These are phyloP conservation scores for Pipistrellus nathusii DNA, from an alignment of 2,797 vertebrate genomes.

Conservation along the genomic window DNA sequence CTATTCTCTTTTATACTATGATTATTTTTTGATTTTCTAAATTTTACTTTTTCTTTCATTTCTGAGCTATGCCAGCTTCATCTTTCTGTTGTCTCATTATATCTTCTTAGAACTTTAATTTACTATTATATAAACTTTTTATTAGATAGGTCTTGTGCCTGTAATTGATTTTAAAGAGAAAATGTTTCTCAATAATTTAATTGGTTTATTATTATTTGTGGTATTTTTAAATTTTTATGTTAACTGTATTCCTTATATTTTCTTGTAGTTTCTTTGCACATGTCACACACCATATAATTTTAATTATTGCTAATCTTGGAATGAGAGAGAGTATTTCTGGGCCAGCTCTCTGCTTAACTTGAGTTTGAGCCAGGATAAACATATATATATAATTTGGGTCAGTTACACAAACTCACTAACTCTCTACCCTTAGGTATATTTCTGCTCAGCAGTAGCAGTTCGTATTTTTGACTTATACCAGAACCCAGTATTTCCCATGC, in stretches of 20 bases:
- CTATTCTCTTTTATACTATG: neutral
- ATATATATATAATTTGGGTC: neutral
- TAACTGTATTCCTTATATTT: neutral
- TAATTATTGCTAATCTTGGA: neutral
- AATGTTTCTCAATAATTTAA: neutral
- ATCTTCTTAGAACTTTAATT: neutral
- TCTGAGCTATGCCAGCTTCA: neutral
- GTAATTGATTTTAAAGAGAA: neutral
- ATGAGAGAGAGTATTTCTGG: neutral
- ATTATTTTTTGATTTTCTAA: neutral
- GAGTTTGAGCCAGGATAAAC: neutral
- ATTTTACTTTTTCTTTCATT: conserved; percentile 3
- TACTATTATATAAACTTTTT: neutral
- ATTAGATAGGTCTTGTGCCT: neutral
- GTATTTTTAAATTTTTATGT: neutral
- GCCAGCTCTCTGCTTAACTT: neutral
- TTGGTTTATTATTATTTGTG: neutral
- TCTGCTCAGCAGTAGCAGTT: neutral
- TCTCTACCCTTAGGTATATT: neutral
- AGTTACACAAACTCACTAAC: neutral
- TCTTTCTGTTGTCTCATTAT: neutral
- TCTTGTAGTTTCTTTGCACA: neutral
- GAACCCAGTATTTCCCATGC: neutral
- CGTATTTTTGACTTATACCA: neutral
- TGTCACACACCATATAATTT: neutral